Evolutionary conservation across 2,113 vertebrate genomes (phyloP), one percentile per base, ranked within the genome.

Genomic region (Jacana jacana): DNA sequence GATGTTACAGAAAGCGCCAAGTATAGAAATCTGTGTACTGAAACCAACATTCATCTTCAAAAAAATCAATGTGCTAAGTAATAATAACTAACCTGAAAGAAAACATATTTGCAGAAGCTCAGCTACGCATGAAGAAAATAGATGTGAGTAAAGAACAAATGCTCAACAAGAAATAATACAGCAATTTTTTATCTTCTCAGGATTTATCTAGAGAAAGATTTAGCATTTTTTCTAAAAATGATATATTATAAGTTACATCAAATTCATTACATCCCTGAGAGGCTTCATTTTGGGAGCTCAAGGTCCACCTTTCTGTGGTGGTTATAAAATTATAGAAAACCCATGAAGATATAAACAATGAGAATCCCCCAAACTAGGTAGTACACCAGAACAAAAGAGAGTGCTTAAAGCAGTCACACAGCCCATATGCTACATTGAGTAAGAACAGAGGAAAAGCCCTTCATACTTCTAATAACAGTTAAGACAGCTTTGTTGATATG

Each of bases 21-120:
- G 85, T 46, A 89, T 33, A 91, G 83, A 95, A 93, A 92, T 71
- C 48, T 86, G 39, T 79, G 52, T 83, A 54, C 17, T 51, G 81
- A 80, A 90, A 44, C 55, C 10, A 81, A 72, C 75, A 91, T 97
- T 68, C 66, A n/a, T 96, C 83, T 97, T 89, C n/a, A 30, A 79
- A 93, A 55, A 91, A 77, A 92, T 84, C 93, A 73, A 81, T 92
- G 48, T 91, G 70, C n/a, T 92, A 93, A 97, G 37, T 91, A 94
- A 92, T 95, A 96, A 89, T 46, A 86, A 86, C 69, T 92, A 96
- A 96, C 81, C 54, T 94, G 77, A 81, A 96, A 94, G 88, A 94
- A 96, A 90, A 94, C 68, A 55, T 84, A 85, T 93, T 85, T 93
- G 44, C 66, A 88, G 70, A 83, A 88, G 37, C 42, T 94, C 78